phyloP scores from a whole-genome alignment of 2,797 vertebrate species.

The Coregonus ussuriensis region DNA sequence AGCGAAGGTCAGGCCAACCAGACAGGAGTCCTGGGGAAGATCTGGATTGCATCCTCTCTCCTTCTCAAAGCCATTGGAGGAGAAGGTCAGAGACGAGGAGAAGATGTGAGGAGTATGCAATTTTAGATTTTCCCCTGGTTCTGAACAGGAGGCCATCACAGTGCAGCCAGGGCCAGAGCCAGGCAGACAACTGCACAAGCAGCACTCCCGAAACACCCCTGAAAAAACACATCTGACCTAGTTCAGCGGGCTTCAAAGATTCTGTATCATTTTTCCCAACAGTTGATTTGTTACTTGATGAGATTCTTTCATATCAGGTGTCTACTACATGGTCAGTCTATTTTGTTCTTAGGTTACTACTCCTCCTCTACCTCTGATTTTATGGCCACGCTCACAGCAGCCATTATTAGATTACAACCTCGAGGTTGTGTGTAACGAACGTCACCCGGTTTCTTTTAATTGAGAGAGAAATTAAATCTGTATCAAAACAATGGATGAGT shows the following conservation, averaged over 20 bases:
- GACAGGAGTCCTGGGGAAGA: background rate
- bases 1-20: constrained; percentile 20
- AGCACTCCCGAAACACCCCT: constrained; percentile 15
- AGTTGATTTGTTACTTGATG: constrained; percentile 7
- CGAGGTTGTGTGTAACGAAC: background rate
- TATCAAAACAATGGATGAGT: background rate
- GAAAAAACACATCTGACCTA: constrained; percentile 19
- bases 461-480: background rate
- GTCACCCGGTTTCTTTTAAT: background rate
- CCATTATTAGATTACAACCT: background rate
- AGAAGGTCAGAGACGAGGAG: no score
- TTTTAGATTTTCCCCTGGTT: no score
- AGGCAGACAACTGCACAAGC: constrained; percentile 28
- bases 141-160: constrained; percentile 32
- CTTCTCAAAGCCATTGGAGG: no score
- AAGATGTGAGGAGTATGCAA: no score
- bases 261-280: background rate
- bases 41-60: no score
- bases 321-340: background rate
- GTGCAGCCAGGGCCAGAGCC: no score
- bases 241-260: constrained; percentile 24
- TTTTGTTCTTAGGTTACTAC: background rate
- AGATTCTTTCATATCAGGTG: constrained; percentile 2
- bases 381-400: background rate
- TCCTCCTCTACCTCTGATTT: background rate